A percentile compares a stretch with the other conserved stretches of the same genome.
Evolutionary conservation across 2,797 vertebrate species (phyloP).

Genomic region (Sardinella longiceps): DNA sequence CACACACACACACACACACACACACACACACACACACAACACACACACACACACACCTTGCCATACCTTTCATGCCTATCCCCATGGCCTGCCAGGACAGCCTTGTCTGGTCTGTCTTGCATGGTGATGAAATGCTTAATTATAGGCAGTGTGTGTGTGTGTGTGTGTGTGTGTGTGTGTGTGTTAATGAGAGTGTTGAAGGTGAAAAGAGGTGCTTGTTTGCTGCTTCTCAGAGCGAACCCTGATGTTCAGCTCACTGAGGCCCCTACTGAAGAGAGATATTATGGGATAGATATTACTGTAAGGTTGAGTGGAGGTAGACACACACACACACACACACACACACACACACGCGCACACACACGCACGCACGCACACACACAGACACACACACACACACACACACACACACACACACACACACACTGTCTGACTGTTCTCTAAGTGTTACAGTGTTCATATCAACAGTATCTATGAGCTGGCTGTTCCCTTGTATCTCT

Average conservation of each 20-base stretch:
- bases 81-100: not conserved
- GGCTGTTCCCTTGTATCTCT: no score
- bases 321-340: no score
- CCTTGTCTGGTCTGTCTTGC: not conserved
- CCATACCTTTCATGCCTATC: not conserved
- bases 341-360: no score
- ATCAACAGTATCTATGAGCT: no score
- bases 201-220: not conserved
- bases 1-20: no score
- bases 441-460: no score
- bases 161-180: constrained; percentile 29
- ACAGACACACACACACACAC: no score
- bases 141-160: not conserved
- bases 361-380: no score
- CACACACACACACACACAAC: not conserved
- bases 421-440: no score
- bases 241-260: not conserved
- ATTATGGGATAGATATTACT: not conserved
- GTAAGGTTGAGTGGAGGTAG: not conserved
- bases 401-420: no score
- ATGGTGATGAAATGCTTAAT: constrained; percentile 34
- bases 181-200: not conserved
- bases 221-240: not conserved
- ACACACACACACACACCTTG: not conserved
- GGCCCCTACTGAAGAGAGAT: not conserved